phyloP scores from a whole-genome alignment of 1,140 invertebrate genomes.

The Brevipalpus yothersi region DNA sequence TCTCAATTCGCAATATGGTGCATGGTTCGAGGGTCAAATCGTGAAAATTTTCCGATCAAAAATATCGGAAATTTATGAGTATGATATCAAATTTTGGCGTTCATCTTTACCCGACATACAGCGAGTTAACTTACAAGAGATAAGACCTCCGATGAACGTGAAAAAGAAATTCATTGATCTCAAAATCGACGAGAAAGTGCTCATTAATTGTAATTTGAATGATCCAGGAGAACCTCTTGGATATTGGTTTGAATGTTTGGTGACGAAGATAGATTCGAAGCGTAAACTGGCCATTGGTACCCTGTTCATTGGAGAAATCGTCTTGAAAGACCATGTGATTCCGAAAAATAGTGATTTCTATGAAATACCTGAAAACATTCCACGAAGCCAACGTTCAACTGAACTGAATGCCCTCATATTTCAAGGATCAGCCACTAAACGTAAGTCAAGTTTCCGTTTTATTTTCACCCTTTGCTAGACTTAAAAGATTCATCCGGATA shows the following conservation, averaged over 20 bases:
- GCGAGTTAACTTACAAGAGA: conserved; percentile 14
- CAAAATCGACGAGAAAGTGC: conserved; percentile 32
- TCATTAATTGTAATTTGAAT: conserved; percentile 53
- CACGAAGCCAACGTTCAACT: neutral
- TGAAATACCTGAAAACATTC: neutral
- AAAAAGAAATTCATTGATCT: conserved; percentile 30
- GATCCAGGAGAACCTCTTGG: conserved; percentile 28
- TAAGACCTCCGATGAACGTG: conserved; percentile 37
- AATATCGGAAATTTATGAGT: neutral
- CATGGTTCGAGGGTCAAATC: conserved; percentile 26
- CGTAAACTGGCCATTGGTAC: conserved; percentile 18
- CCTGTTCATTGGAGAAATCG: conserved; percentile 19
- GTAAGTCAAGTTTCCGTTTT: too few species aligned
- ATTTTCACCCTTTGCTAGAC: too few species aligned
- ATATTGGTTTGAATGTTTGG: conserved; percentile 42
- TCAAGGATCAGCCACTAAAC: too few species aligned
- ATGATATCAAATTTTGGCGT: neutral
- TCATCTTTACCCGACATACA: neutral
- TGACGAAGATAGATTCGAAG: conserved; percentile 21
- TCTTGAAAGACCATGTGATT: conserved; percentile 24
- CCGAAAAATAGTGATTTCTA: conserved; percentile 15
- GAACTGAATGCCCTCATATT: neutral
- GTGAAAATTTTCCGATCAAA: conserved; percentile 15
- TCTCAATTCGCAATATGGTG: conserved; percentile 23
- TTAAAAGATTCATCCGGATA: too few species aligned